A percentile compares a stretch with the other conserved stretches of the same genome.
Evolutionary conservation across 2,113 vertebrate species (phyloP).

Genomic region (Holacanthus passer): DNA sequence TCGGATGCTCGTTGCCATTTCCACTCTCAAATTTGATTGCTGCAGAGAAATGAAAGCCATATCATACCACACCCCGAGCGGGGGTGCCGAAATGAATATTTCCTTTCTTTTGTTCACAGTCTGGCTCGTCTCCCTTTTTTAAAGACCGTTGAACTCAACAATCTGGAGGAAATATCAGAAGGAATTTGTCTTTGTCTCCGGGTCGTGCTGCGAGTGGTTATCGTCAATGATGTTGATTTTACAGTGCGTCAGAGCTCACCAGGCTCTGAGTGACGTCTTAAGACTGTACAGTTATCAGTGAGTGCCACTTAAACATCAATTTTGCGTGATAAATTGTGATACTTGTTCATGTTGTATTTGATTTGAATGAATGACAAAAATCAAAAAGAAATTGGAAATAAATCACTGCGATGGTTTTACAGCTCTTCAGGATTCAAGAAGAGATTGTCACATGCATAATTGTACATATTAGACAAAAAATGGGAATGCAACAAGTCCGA

Average conservation of each 20-base stretch:
- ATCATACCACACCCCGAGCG: conserved; percentile 61
- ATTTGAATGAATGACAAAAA: conserved; percentile 21
- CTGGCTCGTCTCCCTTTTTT: conserved; percentile 36
- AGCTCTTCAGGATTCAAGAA: no score
- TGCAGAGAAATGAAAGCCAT: conserved; percentile 68
- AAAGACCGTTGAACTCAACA: conserved; percentile 32
- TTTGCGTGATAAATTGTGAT: conserved; percentile 14
- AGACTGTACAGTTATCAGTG: conserved; percentile 21
- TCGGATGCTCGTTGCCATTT: conserved; percentile 60
- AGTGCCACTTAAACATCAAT: conserved; percentile 5
- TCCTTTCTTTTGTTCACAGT: conserved; percentile 47
- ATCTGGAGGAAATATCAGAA: conserved; percentile 41
- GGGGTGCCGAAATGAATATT: conserved; percentile 49
- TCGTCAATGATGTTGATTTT: conserved; percentile 46
- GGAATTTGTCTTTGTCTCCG: conserved; percentile 44
- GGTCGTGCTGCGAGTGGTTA: conserved; percentile 47
- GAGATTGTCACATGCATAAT: no score
- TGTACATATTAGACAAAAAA: no score
- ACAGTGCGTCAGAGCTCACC: conserved; percentile 37
- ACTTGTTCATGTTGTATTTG: conserved; percentile 24
- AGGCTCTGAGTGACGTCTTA: conserved; percentile 22
- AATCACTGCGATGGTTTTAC: neutral
- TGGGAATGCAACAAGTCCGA: no score
- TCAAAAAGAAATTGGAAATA: conserved; percentile 10
- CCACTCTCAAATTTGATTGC: conserved; percentile 78